Evolutionary conservation across 2,888 invertebrate species (phyloP).

Genomic region (Mantis religiosa): DNA sequence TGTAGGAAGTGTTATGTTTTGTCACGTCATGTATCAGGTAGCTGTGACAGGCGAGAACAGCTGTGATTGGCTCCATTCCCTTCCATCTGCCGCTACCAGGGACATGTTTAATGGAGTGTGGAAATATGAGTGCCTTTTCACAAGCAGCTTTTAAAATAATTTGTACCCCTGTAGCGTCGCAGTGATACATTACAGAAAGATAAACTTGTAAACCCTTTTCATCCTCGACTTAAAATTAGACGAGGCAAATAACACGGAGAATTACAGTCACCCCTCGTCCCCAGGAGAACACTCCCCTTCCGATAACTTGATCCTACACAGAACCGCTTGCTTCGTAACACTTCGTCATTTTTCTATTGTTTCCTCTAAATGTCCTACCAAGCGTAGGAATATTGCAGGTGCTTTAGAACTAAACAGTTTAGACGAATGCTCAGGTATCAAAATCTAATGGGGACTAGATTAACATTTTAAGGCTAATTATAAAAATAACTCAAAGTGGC

Average conservation of each 20-base stretch:
- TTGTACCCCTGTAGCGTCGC: neutral
- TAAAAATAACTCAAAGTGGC: too few species aligned
- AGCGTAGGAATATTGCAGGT: too few species aligned
- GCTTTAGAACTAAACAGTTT: too few species aligned
- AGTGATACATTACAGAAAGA: slow-evolving; percentile 4
- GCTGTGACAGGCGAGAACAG: neutral
- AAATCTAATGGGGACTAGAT: too few species aligned
- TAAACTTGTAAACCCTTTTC: neutral
- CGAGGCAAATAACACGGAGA: neutral
- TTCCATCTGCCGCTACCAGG: neutral
- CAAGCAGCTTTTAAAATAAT: slow-evolving; percentile 17
- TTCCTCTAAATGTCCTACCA: too few species aligned
- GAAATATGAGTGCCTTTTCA: neutral
- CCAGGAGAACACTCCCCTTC: neutral
- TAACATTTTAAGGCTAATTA: too few species aligned
- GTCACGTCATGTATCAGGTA: too few species aligned
- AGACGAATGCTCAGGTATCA: too few species aligned
- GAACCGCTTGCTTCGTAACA: too few species aligned
- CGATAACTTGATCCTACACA: too few species aligned
- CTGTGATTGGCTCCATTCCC: neutral
- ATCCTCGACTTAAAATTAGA: neutral
- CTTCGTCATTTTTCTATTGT: too few species aligned
- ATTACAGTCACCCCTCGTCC: neutral
- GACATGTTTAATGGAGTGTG: neutral
- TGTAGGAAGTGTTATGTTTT: too few species aligned